Evolutionary conservation across 2,797 vertebrate genomes (phyloP), one percentile per base, ranked within the genome.

Genomic region (Rachycentron canadum): DNA sequence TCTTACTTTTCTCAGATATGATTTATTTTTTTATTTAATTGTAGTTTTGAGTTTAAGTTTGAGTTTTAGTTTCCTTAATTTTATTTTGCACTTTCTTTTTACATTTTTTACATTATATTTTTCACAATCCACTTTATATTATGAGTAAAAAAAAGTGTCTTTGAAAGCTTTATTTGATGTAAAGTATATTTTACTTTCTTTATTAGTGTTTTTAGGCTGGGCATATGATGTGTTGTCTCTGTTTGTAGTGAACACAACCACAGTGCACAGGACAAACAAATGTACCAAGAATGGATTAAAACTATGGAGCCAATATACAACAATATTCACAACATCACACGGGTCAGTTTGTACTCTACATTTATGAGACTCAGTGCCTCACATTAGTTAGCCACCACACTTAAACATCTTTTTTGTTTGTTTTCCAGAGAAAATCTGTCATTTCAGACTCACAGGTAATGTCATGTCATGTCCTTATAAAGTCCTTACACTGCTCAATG

Each of bases 251-350:
- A 89, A 53, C 71, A 90, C 57, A 91, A 90, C 63, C 74, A 40
- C 69, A 93, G 68, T 64, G 52, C 78, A 47, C 87, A 94, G 59
- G 90, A 93, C 70, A 63, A 87, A 47, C 7, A 93, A 30, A 89
- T 55, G 0, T 92, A 90, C 72, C 64, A 83, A 3, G 49, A 92
- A 36, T 95, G 94, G 95, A 28, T 91, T 34, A 82, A 88, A 89
- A 87, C 88, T 34, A 94, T 94, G 92, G 89, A 92, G 68, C 88
- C 90, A 0, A 86, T 95, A 64, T 89, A 93, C 80, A 82, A 78
- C 58, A 86, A 83, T 71, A 85, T 85, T 43, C 50, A 90, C 21
- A 81, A 69, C 75, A 84, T 89, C 56, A 93, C 89, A 14, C 64
- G 92, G 79, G 93, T 95, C 78, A 89, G 89, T 28, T 63, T 63